Evolutionary conservation across 2,113 vertebrate species (phyloP).

Genomic region (Halcyon senegalensis): DNA sequence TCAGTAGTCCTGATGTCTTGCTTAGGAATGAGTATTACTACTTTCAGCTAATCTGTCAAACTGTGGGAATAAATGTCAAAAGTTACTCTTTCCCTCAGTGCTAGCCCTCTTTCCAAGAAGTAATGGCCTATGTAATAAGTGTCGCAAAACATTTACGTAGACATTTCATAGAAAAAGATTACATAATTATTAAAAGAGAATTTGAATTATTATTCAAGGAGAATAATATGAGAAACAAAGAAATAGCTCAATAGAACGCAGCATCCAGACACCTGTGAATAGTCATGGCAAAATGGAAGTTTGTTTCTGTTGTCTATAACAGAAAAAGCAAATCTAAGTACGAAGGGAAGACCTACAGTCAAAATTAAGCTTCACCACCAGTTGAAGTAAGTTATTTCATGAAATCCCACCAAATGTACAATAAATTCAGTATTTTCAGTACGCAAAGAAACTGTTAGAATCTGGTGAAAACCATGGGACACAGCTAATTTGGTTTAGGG

Average conservation of each 20-base stretch:
- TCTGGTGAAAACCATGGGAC: neutral
- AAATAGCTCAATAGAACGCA: neutral
- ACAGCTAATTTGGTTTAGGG: rapidly evolving
- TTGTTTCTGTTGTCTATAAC: neutral
- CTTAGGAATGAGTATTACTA: neutral
- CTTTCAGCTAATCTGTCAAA: neutral
- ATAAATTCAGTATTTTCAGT: neutral
- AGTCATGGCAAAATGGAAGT: neutral
- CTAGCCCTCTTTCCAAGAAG: neutral
- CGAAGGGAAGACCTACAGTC: neutral
- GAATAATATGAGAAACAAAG: neutral
- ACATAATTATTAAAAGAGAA: neutral
- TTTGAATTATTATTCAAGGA: neutral
- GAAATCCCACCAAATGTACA: rapidly evolving
- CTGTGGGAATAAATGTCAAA: neutral
- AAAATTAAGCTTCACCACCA: neutral
- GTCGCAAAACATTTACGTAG: neutral
- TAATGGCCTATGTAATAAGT: neutral
- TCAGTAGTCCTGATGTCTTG: neutral
- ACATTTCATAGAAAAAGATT: neutral
- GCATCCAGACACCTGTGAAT: neutral
- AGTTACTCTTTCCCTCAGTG: neutral
- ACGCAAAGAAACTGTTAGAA: neutral
- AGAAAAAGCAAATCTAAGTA: neutral
- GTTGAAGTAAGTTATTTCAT: neutral